Base-by-base conservation (phyloP, 2,888 invertebrate genomes). In the Melinaea marsaeus region DNA sequence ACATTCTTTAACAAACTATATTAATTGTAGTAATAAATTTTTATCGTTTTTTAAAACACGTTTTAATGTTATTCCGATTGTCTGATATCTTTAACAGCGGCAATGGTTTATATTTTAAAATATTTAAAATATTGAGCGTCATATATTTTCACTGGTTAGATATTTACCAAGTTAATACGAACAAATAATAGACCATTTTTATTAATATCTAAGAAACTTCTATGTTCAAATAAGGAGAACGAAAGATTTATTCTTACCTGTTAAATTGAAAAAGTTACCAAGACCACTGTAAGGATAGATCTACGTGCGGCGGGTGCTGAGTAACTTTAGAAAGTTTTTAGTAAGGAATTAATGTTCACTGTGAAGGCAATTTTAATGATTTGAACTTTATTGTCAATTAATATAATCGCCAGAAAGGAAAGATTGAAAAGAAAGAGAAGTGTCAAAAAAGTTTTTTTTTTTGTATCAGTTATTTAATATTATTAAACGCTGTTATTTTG, bases 251-350 rank as follows among this genome's bases (percentile, higher is more conserved):
- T 90, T 85, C 88, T 85, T 87, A 89, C 88, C 88, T 88, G 89
- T 90, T 89, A 89, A 90, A 90, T 90, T 90, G 90, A 90, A 90
- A 90, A 90, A 90, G 90, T 90, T 90, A 77, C 84, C 73, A 81
- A 82, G 84, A 87, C 88, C 83, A 88, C 80, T 85, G 84, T 84
- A 80, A 85, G 86, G 86, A 85, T 83, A 88, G 86, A 88, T 88
- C 88, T 88, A 88, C 87, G 88, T 86, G 86, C 85, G 84, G 72
- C 84, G 83, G 84, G 79, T 85, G 88, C 85, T 85, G 85, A 85
- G 81, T 84, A 87, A 89, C 88, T 89, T 88, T 86, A 88, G 88
- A 89, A 51, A 51, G 84, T 88, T 88, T 88, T 85, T 83, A 81
- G 80, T 78, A 73, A 84, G 83, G 82, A 80, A 77, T 70, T 67